Conservation (phyloP, 2,888 invertebrate genomes). For the Monochamus alternatus region DNA sequence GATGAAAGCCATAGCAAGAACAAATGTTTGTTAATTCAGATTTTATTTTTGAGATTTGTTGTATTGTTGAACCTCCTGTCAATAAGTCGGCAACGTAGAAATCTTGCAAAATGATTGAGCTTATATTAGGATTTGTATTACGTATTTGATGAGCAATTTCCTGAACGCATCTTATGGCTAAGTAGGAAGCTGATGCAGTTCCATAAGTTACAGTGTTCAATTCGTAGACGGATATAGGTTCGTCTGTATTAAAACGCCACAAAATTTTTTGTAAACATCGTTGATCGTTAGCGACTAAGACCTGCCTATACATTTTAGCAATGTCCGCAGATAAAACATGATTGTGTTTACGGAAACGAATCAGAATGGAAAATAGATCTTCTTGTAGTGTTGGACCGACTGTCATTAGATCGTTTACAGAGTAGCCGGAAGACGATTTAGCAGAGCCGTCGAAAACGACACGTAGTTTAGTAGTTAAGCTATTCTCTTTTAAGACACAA, state of each 20-base stretch:
- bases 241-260: not conserved
- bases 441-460: conserved; percentile 14
- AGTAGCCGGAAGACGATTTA: conserved; percentile 6
- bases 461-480: not conserved
- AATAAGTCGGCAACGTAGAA: conserved; percentile 23
- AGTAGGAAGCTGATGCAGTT: not conserved
- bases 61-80: not conserved
- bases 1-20: not conserved
- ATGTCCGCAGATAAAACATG: not conserved
- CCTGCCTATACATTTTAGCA: conserved; percentile 12
- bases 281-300: conserved; percentile 1
- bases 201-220: not conserved
- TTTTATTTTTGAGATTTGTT: not conserved
- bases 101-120: conserved; percentile 2
- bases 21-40: not conserved
- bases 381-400: conserved; percentile 11
- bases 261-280: conserved; percentile 1
- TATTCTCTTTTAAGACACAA: conserved; percentile 4
- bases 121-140: not conserved
- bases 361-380: not conserved
- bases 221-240: not conserved
- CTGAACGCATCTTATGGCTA: not conserved
- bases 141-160: not conserved
- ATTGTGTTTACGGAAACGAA: conserved; percentile 3
- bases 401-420: conserved; percentile 15